phyloP scores from a whole-genome alignment of 2,113 vertebrate genomes.

The Plecotus auritus region DNA sequence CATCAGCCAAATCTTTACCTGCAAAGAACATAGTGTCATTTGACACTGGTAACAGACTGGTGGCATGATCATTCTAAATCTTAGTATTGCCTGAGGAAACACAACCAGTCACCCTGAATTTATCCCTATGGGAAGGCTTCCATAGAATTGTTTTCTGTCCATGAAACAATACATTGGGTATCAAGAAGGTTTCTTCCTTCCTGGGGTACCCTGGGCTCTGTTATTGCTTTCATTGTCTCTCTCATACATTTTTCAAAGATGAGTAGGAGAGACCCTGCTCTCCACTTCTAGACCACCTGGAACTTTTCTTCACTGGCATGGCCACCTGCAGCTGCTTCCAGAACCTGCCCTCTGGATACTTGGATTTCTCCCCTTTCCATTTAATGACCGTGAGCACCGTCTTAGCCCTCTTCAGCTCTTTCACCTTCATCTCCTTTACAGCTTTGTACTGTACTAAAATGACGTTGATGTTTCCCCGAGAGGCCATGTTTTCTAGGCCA shows the following conservation, averaged over 20 bases:
- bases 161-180: neutral
- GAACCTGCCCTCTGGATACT: conserved; percentile 88
- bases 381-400: conserved; percentile 89
- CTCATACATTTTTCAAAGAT: conserved; percentile 74
- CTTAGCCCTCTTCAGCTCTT: conserved; percentile 90
- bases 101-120: neutral
- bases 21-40: neutral
- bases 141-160: neutral
- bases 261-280: conserved; percentile 62
- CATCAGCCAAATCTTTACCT: neutral
- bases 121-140: neutral
- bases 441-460: conserved; percentile 94
- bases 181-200: neutral
- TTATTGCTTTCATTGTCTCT: neutral
- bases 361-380: conserved; percentile 95
- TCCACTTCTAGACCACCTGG: conserved; percentile 59
- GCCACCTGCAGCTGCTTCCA: conserved; percentile 95
- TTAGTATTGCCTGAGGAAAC: neutral
- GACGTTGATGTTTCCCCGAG: conserved; percentile 89
- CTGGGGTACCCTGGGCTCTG: neutral
- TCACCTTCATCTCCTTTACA: conserved; percentile 86
- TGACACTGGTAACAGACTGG: neutral
- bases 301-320: conserved; percentile 85
- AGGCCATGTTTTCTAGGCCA: conserved; percentile 92
- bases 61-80: neutral